phyloP scores from a whole-genome alignment of 2,113 vertebrate species.

The Rattus norvegicus region GRCr8 NC_086024.1:100195001-100195500 shows the following conservation, averaged over 20 bases:
- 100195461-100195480: slow-evolving; percentile 26
- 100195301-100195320: too few species aligned
- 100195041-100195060: too few species aligned
- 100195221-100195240: too few species aligned
- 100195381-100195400: background rate
- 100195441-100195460: slow-evolving; percentile 32
- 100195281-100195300: too few species aligned
- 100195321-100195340: too few species aligned
- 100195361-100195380: too few species aligned
- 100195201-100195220: too few species aligned
- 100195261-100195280: background rate
- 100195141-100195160: background rate
- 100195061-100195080: background rate
- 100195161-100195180: too few species aligned
- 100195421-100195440: background rate
- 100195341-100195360: too few species aligned
- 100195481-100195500: background rate
- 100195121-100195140: background rate
- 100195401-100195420: background rate
- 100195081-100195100: background rate
- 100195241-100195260: too few species aligned
- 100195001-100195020: background rate
- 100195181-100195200: too few species aligned
- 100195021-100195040: background rate
- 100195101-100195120: too few species aligned